phyloP scores from a whole-genome alignment of 2,888 invertebrate species.

The Capitulum mitella region DNA sequence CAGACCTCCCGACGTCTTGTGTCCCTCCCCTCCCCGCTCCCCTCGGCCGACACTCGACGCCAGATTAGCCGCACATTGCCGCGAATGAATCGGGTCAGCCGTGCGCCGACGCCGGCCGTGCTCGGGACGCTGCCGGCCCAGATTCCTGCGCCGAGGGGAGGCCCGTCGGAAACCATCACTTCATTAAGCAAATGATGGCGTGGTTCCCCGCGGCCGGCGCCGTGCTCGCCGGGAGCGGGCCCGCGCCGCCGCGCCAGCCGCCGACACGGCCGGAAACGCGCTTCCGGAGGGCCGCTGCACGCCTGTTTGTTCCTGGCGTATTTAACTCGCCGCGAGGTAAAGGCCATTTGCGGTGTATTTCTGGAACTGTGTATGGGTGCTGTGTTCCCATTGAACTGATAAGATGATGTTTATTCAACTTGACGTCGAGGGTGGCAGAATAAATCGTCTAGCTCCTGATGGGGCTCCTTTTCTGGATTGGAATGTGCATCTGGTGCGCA shows the following conservation, averaged over 20 bases:
- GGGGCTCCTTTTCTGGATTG: too few relatives aligned
- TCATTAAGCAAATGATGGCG: not conserved
- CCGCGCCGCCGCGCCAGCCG: too few relatives aligned
- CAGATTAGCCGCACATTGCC: not conserved
- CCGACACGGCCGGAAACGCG: not conserved
- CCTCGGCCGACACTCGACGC: not conserved
- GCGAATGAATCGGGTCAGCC: not conserved
- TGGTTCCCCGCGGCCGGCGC: too few relatives aligned
- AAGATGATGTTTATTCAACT: too few relatives aligned
- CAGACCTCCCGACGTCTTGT: too few relatives aligned
- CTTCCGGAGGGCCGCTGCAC: not conserved
- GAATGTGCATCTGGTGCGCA: too few relatives aligned
- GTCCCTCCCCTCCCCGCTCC: not conserved
- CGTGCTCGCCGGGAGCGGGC: too few relatives aligned
- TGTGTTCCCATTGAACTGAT: too few relatives aligned
- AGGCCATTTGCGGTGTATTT: not conserved
- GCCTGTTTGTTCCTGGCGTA: not conserved
- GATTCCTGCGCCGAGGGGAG: not conserved
- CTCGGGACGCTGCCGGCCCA: not conserved
- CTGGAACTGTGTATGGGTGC: too few relatives aligned
- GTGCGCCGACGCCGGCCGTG: not conserved
- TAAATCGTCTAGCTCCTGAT: too few relatives aligned
- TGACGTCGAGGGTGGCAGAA: too few relatives aligned
- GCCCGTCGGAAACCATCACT: not conserved
- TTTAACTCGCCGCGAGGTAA: not conserved